Base-by-base conservation (phyloP, 1,140 invertebrate genomes). In the Euura saliciscinereae region DNA sequence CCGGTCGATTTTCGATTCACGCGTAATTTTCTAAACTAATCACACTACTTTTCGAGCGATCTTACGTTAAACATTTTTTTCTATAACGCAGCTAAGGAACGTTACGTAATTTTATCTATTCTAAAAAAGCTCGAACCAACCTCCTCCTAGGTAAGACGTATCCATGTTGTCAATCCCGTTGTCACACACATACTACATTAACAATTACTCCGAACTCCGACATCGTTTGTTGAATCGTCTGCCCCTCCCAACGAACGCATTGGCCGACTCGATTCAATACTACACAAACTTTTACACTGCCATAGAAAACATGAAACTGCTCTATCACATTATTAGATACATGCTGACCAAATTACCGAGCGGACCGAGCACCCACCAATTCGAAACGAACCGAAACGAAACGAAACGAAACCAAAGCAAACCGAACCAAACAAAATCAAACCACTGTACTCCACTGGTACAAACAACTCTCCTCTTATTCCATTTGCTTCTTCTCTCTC, bases 171-270 rank as follows among this genome's bases (percentile, higher is more conserved):
- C 85, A 87, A 87, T 87, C 84, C 78, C 86, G 85, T 86, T 84
- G 86, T 87, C 84, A 86, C 85, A 87, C 86, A 87, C 85, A 87
- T 86, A 86, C 86, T 87, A 87, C 86, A 85, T 87, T 86, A 86
- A 87, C 84, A 86, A 85, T 82, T 85, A 87, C 82, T 85, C 84
- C 82, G 79, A 85, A 85, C 84, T 83, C 83, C 82, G 84, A 82
- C 84, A 85, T 85, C 84, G 84, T 86, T 87, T 86, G 86, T 87
- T 84, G 79, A 86, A 86, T 86, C 76, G 82, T 80, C 78, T 78
- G 79, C 83, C 85, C 85, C 83, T 85, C 83, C 84, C 82, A 13
- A 8, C 13, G 51, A 59, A 43, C 68, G 68, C 68, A 44, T 28
- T 69, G n/a, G 68, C 45, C 44, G 68, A 42, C 28, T 46, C 68